Evolutionary conservation across 2,797 vertebrate species (phyloP).

Genomic region (Streptopelia turtur): DNA sequence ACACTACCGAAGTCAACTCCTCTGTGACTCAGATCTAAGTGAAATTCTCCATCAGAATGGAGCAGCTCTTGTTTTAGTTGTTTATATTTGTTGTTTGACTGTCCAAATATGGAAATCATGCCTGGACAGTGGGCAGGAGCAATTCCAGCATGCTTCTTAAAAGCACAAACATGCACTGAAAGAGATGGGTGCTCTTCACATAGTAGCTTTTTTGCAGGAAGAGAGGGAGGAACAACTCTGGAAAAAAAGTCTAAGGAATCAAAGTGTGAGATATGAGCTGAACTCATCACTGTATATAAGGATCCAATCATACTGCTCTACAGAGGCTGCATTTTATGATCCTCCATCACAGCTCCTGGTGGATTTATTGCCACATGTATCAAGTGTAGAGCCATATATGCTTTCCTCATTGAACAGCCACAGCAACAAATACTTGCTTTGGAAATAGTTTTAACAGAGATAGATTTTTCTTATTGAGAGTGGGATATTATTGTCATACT

Average conservation of each 20-base stretch:
- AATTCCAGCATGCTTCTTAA: background rate
- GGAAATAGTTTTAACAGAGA: background rate
- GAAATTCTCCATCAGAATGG: background rate
- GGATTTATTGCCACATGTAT: background rate
- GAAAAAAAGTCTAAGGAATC: background rate
- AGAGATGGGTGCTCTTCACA: background rate
- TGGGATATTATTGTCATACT: background rate
- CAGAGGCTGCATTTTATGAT: background rate
- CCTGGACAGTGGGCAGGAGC: background rate
- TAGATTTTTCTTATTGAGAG: background rate
- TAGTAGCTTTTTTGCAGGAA: background rate
- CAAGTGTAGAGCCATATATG: fast-evolving
- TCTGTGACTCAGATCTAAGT: background rate
- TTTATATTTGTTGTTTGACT: background rate
- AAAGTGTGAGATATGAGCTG: background rate
- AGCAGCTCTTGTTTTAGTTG: background rate
- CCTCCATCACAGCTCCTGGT: background rate
- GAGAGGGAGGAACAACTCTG: background rate
- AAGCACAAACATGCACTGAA: background rate
- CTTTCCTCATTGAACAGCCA: background rate
- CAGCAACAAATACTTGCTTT: background rate
- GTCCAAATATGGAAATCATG: background rate
- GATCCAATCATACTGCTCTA: background rate
- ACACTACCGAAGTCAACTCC: background rate
- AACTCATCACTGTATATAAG: background rate